These are phyloP conservation scores for Pterois miles DNA, from an alignment of 2,797 vertebrate species.

Conservation along the genomic window DNA sequence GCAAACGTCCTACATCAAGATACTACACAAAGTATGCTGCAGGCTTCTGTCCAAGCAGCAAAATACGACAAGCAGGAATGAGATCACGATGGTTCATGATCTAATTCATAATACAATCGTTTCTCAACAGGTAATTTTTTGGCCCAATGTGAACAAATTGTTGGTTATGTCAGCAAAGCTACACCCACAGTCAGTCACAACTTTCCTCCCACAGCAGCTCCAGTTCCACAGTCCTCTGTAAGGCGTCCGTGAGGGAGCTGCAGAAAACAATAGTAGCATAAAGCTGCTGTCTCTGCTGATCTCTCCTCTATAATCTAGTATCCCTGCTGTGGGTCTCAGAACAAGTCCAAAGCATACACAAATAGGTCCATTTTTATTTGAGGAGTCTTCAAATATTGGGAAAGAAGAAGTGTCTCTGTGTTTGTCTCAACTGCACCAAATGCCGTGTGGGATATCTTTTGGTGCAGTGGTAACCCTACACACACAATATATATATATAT, in stretches of 20 bases:
- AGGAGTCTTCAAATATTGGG: conserved; percentile 11
- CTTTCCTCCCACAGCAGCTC: conserved; percentile 1
- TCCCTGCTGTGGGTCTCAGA: conserved; percentile 1
- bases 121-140: neutral
- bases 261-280: neutral
- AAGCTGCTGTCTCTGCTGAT: conserved; percentile 21
- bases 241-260: neutral
- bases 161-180: conserved; percentile 26
- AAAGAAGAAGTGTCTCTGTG: conserved; percentile 2
- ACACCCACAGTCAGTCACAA: conserved; percentile 18
- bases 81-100: neutral
- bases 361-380: neutral
- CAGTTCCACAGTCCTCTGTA: neutral
- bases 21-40: neutral
- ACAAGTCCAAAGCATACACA: conserved; percentile 1
- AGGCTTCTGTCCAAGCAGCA: neutral
- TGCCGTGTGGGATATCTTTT: neutral
- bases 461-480: no score
- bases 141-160: conserved; percentile 1
- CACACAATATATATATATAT: no score
- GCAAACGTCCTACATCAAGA: neutral
- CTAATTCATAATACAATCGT: conserved; percentile 3
- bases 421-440: conserved; percentile 15
- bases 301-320: conserved; percentile 10
- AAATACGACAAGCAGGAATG: neutral